These are phyloP conservation scores for Ariolimax columbianus DNA, from an alignment of 2,888 invertebrate genomes.

Conservation along the genomic window DNA sequence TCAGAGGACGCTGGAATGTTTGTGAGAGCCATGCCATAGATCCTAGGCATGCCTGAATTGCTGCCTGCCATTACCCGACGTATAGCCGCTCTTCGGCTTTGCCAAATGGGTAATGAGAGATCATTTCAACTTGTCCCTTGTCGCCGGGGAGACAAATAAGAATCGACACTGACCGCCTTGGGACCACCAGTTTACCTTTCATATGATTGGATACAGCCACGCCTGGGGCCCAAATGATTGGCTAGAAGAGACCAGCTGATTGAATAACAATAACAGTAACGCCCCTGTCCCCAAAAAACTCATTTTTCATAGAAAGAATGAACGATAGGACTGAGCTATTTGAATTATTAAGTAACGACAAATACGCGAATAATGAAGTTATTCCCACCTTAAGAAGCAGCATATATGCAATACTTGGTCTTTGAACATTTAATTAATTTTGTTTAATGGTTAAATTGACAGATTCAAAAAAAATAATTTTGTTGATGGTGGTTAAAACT, in stretches of 20 bases:
- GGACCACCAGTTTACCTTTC: constrained; percentile 9
- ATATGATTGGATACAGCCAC: not conserved
- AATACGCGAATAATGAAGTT: too few relatives aligned
- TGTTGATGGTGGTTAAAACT: too few relatives aligned
- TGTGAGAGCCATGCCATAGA: too few relatives aligned
- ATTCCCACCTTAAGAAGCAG: too few relatives aligned
- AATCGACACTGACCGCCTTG: constrained; percentile 10
- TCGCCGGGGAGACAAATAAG: constrained; percentile 1
- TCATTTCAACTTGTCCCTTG: not conserved
- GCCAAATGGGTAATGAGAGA: too few relatives aligned
- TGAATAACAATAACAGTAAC: not conserved
- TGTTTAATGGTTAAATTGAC: too few relatives aligned
- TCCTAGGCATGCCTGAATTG: not conserved
- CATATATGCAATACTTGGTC: too few relatives aligned
- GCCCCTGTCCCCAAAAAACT: not conserved
- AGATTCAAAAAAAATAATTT: too few relatives aligned
- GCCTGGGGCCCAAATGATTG: not conserved
- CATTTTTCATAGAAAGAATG: not conserved
- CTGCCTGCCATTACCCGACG: too few relatives aligned
- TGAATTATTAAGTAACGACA: not conserved
- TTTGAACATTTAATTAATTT: too few relatives aligned
- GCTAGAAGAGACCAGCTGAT: constrained; percentile 9
- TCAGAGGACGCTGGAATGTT: too few relatives aligned
- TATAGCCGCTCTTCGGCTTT: too few relatives aligned
- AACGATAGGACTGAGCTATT: not conserved